phyloP scores from a whole-genome alignment of 2,888 invertebrate species.

The Ectemnius continuus region DNA sequence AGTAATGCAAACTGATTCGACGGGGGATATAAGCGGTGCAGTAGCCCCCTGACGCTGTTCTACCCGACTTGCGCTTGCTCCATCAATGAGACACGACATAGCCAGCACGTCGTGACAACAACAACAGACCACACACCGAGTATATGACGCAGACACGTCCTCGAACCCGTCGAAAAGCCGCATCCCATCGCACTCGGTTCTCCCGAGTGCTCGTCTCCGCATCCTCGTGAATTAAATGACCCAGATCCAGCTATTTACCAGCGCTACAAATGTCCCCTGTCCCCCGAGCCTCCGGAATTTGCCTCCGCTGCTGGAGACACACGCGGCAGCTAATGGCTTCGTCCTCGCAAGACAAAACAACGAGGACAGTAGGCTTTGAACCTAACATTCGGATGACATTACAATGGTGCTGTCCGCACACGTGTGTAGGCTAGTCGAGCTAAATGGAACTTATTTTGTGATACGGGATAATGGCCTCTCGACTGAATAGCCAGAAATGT shows the following conservation, averaged over 20 bases:
- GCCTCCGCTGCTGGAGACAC: constrained; percentile 31
- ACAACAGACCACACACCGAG: constrained; percentile 14
- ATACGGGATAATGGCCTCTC: too few species aligned
- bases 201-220: background rate
- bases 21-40: constrained; percentile 31
- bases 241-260: constrained; percentile 1
- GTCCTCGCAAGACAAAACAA: too few species aligned
- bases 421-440: too few species aligned
- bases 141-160: background rate
- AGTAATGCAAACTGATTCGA: constrained; percentile 57
- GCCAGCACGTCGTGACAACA: constrained; percentile 20
- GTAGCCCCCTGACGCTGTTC: too few species aligned
- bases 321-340: too few species aligned
- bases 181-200: too few species aligned
- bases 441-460: too few species aligned
- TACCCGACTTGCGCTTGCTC: constrained; percentile 19
- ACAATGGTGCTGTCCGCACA: too few species aligned
- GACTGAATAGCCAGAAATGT: too few species aligned
- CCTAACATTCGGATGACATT: too few species aligned
- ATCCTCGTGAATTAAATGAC: constrained; percentile 7
- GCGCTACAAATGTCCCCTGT: background rate
- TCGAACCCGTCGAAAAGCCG: too few species aligned
- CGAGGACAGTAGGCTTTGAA: too few species aligned
- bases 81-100: constrained; percentile 11
- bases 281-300: constrained; percentile 15